phyloP scores from a whole-genome alignment of 2,888 invertebrate genomes.

The Ennomos fuscantarius region DNA sequence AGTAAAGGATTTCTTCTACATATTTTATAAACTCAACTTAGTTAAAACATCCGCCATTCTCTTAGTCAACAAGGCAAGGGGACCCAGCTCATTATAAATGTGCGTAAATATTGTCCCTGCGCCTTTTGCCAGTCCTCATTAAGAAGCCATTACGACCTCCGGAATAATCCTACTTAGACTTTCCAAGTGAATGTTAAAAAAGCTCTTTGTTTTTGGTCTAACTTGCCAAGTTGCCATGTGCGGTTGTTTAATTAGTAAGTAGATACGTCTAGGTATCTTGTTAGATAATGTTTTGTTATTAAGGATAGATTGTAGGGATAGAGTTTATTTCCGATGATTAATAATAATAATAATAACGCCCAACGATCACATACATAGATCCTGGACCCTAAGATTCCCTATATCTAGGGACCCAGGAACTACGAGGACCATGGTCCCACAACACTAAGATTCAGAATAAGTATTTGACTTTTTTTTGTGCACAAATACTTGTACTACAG shows the following conservation, averaged over 20 bases:
- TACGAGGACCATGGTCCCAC: too few species aligned
- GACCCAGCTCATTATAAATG: constrained; percentile 63
- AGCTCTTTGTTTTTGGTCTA: constrained; percentile 5
- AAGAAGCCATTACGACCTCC: constrained; percentile 65
- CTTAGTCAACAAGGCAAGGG: constrained; percentile 16
- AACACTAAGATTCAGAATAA: too few species aligned
- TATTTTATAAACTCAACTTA: not conserved
- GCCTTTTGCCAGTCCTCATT: constrained; percentile 65
- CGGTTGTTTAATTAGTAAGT: constrained; percentile 3
- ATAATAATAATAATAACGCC: too few species aligned
- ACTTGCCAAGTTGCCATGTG: not conserved
- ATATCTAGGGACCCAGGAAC: too few species aligned
- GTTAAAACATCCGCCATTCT: constrained; percentile 1
- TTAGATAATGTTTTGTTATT: too few species aligned
- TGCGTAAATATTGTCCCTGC: constrained; percentile 68
- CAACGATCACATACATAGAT: too few species aligned
- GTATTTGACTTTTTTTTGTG: too few species aligned
- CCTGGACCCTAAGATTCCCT: too few species aligned
- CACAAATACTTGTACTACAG: too few species aligned
- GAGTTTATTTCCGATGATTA: too few species aligned
- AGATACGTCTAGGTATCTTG: too few species aligned
- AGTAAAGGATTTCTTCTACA: not conserved
- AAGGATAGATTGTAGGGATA: too few species aligned
- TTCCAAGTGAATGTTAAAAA: constrained; percentile 18
- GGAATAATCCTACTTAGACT: constrained; percentile 38